A percentile compares a stretch with the other conserved stretches of the same genome.
Conservation (phyloP, 2,113 vertebrate species). For the Struthio camelus region DNA sequence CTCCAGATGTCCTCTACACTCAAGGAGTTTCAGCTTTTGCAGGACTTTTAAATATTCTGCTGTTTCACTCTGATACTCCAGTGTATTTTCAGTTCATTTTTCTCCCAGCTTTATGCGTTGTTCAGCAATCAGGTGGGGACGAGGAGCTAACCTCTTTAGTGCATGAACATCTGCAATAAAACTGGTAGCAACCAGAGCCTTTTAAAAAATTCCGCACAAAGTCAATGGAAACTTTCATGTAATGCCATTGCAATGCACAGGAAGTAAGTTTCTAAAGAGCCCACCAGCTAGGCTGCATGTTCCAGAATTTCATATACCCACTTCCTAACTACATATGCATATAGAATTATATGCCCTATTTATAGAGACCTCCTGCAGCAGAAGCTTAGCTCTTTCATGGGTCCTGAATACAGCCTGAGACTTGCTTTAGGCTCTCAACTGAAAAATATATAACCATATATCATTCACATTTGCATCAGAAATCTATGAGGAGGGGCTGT, state of each 20-base stretch:
- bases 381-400: background rate
- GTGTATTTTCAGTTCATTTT: background rate
- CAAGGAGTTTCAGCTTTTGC: background rate
- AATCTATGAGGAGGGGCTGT: background rate
- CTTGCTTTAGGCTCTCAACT: background rate
- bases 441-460: fast-evolving
- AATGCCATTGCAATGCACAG: background rate
- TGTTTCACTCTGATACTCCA: background rate
- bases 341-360: background rate
- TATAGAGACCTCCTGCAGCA: background rate
- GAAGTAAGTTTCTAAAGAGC: background rate
- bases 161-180: background rate
- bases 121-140: background rate
- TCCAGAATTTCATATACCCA: background rate
- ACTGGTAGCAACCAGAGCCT: background rate
- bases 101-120: background rate
- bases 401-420: background rate
- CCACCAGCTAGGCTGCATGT: background rate
- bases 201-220: background rate
- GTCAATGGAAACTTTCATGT: background rate
- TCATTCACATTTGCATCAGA: background rate
- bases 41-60: background rate
- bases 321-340: background rate
- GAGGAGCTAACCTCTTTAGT: background rate
- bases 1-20: background rate